phyloP scores from a whole-genome alignment of 2,888 invertebrate genomes.

The Aquatica leii region DNA sequence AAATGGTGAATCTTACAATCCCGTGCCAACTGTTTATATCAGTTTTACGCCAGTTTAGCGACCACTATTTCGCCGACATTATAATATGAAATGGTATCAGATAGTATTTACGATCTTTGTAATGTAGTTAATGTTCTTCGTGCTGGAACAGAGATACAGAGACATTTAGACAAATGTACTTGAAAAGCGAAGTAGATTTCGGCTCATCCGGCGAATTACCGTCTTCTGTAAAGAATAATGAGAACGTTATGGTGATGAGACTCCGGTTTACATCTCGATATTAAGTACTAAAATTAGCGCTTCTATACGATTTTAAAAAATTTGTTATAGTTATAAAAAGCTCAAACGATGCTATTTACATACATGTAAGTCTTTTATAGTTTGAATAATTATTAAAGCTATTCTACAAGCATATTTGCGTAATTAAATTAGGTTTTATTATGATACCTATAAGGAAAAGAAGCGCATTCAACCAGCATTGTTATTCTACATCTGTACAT shows the following conservation, averaged over 20 bases:
- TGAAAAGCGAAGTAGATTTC: constrained; percentile 50
- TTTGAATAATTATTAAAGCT: not conserved
- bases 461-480: too few species aligned
- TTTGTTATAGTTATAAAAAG: too few species aligned
- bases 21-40: constrained; percentile 46
- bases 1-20: constrained; percentile 18
- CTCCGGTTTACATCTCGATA: constrained; percentile 55
- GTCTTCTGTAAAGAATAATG: constrained; percentile 56
- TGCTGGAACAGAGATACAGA: constrained; percentile 51
- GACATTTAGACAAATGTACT: constrained; percentile 54
- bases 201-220: constrained; percentile 47
- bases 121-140: constrained; percentile 50
- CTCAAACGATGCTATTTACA: too few species aligned
- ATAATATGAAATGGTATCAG: constrained; percentile 48
- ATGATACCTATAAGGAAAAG: not conserved
- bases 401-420: not conserved
- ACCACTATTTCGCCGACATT: constrained; percentile 41
- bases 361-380: too few species aligned
- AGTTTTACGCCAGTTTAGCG: constrained; percentile 47
- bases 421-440: not conserved
- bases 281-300: constrained; percentile 56
- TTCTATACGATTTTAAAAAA: too few species aligned
- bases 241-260: constrained; percentile 61
- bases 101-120: constrained; percentile 50
- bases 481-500: too few species aligned